A percentile compares a stretch with the other conserved stretches of the same genome.
These are phyloP conservation scores for Tarsius wallacei DNA, from an alignment of 2,797 vertebrate species.

Conservation along the genomic window DNA sequence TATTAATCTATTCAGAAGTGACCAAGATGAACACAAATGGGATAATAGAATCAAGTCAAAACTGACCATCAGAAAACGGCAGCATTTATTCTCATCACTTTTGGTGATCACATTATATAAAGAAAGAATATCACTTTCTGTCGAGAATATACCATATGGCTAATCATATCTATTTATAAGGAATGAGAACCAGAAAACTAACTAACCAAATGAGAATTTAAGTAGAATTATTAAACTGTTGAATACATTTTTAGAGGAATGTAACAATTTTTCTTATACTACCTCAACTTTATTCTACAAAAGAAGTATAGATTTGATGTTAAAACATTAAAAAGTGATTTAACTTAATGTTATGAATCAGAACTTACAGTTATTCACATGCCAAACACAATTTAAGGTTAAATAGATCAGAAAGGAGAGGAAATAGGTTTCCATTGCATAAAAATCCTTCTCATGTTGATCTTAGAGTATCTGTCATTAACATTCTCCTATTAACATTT, in stretches of 20 bases:
- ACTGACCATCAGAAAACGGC: background rate
- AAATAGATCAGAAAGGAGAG: slow-evolving; percentile 55
- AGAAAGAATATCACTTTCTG: background rate
- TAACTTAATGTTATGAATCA: slow-evolving; percentile 55
- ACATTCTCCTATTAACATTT: slow-evolving; percentile 79
- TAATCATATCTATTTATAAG: background rate
- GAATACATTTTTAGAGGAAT: background rate
- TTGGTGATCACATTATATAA: background rate
- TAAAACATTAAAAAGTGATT: slow-evolving; percentile 24
- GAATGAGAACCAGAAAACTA: background rate
- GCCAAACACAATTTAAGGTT: slow-evolving; percentile 32
- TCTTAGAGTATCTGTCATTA: slow-evolving; percentile 77
- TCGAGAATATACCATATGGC: background rate
- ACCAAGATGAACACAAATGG: background rate
- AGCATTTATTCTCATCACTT: background rate
- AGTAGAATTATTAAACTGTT: slow-evolving; percentile 17
- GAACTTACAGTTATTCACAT: slow-evolving; percentile 46
- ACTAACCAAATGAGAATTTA: background rate
- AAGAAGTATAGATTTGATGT: background rate
- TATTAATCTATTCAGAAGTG: no score
- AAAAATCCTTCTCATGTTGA: slow-evolving; percentile 61
- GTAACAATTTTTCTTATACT: background rate
- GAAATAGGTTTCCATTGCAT: slow-evolving; percentile 67
- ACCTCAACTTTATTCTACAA: background rate
- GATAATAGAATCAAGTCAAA: background rate